A percentile compares a stretch with the other conserved stretches of the same genome.
Evolutionary conservation across 2,888 invertebrate species (phyloP).

Genomic region (Orthonychiurus folsomi): DNA sequence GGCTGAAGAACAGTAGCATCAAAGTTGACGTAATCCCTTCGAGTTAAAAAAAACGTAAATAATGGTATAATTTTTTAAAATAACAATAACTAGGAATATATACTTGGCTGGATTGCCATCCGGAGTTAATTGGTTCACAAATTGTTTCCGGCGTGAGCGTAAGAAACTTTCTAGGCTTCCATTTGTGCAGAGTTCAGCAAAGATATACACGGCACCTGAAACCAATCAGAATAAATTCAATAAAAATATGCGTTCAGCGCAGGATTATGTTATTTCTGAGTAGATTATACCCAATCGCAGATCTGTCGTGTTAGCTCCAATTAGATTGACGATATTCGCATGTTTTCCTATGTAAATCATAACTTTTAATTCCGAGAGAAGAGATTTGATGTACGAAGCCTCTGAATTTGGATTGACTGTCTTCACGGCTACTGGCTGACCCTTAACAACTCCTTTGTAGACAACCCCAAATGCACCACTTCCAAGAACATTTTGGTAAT

Average conservation of each 20-base stretch:
- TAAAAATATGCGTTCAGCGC: neutral
- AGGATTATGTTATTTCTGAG: neutral
- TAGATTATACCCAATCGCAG: constrained; percentile 12
- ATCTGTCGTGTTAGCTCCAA: constrained; percentile 15
- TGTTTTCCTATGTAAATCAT: constrained; percentile 17
- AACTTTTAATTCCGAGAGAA: constrained; percentile 17
- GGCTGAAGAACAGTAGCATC: neutral
- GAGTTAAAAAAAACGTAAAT: neutral
- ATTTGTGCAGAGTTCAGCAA: constrained; percentile 12
- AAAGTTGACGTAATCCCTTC: neutral
- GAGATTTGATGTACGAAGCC: constrained; percentile 13
- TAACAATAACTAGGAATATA: neutral
- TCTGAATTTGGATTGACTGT: constrained; percentile 13
- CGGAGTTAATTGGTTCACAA: neutral
- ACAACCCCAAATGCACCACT: constrained; percentile 17
- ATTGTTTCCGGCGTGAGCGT: neutral
- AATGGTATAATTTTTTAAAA: neutral
- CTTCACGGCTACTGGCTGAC: constrained; percentile 15
- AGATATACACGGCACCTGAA: constrained; percentile 14
- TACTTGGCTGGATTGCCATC: neutral
- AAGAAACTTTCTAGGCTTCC: constrained; percentile 14
- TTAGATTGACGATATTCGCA: constrained; percentile 11
- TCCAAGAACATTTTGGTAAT: constrained; percentile 10
- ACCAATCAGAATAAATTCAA: neutral
- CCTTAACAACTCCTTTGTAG: neutral